Evolutionary conservation across 1,140 invertebrate genomes (phyloP).

Genomic region (Dinoponera quadriceps): DNA sequence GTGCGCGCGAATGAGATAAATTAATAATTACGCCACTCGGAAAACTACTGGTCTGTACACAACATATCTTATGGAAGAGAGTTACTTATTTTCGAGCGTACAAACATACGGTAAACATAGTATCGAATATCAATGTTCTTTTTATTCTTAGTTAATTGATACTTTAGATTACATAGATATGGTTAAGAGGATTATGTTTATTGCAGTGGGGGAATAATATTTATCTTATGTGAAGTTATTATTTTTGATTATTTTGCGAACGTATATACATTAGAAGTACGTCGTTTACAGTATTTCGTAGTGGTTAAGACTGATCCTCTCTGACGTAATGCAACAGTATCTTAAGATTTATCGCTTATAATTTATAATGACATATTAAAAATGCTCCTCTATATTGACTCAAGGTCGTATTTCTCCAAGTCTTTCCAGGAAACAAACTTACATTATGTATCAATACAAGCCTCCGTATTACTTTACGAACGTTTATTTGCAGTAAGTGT

Average conservation of each 20-base stretch:
- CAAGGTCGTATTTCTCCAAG: not conserved
- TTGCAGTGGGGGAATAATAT: slow-evolving; percentile 1
- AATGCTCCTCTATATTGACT: slow-evolving; percentile 29
- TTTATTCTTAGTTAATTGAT: slow-evolving; percentile 14
- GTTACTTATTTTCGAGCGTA: slow-evolving; percentile 15
- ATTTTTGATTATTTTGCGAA: slow-evolving; percentile 59
- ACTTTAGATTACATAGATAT: slow-evolving; percentile 32
- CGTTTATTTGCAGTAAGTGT: slow-evolving; percentile 25
- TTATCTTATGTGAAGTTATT: slow-evolving; percentile 39
- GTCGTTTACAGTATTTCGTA: slow-evolving; percentile 33
- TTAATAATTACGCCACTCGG: slow-evolving; percentile 38
- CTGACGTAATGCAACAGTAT: slow-evolving; percentile 19
- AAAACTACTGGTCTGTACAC: slow-evolving; percentile 1
- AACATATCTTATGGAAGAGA: not conserved
- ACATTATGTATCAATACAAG: slow-evolving; percentile 35
- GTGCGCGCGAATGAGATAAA: slow-evolving; percentile 37
- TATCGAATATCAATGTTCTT: slow-evolving; percentile 12
- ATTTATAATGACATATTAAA: slow-evolving; percentile 45
- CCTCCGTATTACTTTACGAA: slow-evolving; percentile 28
- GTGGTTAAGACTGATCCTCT: slow-evolving; percentile 29
- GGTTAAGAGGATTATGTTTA: slow-evolving; percentile 30
- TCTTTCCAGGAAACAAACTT: slow-evolving; percentile 32
- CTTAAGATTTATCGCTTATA: slow-evolving; percentile 42
- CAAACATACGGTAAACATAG: not conserved
- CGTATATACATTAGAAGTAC: slow-evolving; percentile 29